Conservation (phyloP, 1,140 invertebrate genomes). For the Melanaphis sacchari region DNA sequence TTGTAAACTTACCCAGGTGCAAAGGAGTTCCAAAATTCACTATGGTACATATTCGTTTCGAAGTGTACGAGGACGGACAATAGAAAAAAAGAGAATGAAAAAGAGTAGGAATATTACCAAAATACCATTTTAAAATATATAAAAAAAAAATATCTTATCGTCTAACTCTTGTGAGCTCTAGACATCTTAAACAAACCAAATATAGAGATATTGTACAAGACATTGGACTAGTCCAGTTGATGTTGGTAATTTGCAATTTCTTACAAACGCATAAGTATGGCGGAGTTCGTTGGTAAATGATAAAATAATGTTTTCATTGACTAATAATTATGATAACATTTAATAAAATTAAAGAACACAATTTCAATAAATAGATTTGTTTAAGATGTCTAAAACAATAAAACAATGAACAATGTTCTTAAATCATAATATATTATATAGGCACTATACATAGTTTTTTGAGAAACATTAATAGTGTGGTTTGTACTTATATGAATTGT, state of each 20-base stretch:
- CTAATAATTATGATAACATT: background rate
- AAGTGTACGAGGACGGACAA: slow-evolving; percentile 63
- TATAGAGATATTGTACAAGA: background rate
- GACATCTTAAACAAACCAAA: slow-evolving; percentile 34
- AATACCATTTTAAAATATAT: slow-evolving; percentile 57
- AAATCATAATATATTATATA: slow-evolving; percentile 2
- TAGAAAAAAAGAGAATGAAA: slow-evolving; percentile 64
- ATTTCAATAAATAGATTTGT: background rate
- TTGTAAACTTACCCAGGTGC: slow-evolving; percentile 89
- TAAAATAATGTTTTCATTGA: background rate
- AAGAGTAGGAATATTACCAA: slow-evolving; percentile 60
- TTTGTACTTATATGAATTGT: slow-evolving; percentile 8
- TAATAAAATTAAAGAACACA: background rate
- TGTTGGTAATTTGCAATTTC: background rate
- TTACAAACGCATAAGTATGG: background rate
- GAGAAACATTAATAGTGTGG: background rate
- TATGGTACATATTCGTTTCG: slow-evolving; percentile 65
- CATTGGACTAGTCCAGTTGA: background rate
- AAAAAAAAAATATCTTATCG: slow-evolving; percentile 46
- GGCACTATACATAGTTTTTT: background rate
- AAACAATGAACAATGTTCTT: too few species aligned
- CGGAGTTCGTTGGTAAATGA: slow-evolving; percentile 37
- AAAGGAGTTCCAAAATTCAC: slow-evolving; percentile 97
- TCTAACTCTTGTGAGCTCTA: slow-evolving; percentile 7
- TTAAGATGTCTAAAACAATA: slow-evolving; percentile 36